Evolutionary conservation across 2,113 vertebrate species (phyloP).

Genomic region (Scopus umbretta): DNA sequence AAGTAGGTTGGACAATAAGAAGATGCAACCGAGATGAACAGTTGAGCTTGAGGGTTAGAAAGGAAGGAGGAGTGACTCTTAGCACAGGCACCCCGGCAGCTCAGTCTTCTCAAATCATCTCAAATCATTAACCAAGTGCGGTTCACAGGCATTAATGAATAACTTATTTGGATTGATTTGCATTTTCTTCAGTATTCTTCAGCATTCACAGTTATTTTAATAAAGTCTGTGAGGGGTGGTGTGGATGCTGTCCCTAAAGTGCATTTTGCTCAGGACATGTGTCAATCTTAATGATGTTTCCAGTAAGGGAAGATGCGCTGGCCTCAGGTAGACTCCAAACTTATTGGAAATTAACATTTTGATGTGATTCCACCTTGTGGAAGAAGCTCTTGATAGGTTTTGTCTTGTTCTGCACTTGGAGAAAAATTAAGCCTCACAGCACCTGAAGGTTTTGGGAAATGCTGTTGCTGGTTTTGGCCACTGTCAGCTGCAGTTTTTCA

Average conservation of each 20-base stretch:
- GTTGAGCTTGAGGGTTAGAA: neutral
- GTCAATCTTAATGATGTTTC: neutral
- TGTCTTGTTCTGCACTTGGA: neutral
- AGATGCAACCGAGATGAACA: neutral
- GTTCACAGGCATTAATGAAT: neutral
- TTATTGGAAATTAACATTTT: neutral
- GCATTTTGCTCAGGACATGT: neutral
- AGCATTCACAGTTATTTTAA: neutral
- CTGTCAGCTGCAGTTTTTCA: neutral
- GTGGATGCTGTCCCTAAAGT: neutral
- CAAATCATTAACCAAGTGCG: constrained; percentile 19
- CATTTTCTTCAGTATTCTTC: constrained; percentile 7
- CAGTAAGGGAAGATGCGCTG: neutral
- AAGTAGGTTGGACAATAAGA: neutral
- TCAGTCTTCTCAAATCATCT: neutral
- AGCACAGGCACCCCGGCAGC: neutral
- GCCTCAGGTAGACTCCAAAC: neutral
- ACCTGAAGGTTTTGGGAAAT: neutral
- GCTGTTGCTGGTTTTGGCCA: neutral
- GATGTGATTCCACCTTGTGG: neutral
- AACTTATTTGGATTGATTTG: neutral
- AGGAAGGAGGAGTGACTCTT: neutral
- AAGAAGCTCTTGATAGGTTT: neutral
- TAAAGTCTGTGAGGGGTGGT: neutral
- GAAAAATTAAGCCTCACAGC: neutral